Evolutionary conservation across 2,797 vertebrate genomes (phyloP).

Genomic region (Gorsachius magnificus): DNA sequence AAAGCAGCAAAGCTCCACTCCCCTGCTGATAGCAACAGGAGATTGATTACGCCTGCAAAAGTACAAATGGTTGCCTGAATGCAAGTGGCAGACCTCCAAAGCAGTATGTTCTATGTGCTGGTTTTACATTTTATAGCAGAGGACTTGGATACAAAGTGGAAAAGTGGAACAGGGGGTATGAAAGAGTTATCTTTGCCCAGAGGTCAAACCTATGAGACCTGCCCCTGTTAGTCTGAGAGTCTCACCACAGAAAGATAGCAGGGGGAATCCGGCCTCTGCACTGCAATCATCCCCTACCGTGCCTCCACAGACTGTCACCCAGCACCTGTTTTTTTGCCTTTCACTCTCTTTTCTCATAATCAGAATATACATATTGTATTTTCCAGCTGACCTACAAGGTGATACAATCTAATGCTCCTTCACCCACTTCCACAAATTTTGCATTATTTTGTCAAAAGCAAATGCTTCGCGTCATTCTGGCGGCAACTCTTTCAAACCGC

Average conservation of each 20-base stretch:
- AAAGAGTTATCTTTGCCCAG: constrained; percentile 55
- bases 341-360: not conserved
- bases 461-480: not conserved
- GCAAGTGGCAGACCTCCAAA: constrained; percentile 74
- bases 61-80: constrained; percentile 88
- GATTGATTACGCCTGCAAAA: constrained; percentile 86
- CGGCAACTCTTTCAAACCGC: constrained; percentile 19
- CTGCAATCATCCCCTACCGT: not conserved
- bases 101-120: constrained; percentile 55
- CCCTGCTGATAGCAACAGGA: constrained; percentile 89
- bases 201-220: constrained; percentile 43
- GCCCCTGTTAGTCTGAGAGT: not conserved
- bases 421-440: not conserved
- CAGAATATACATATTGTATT: constrained; percentile 32
- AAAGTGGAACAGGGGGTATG: constrained; percentile 28
- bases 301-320: rapidly evolving
- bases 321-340: constrained; percentile 20
- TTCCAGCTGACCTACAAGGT: constrained; percentile 21
- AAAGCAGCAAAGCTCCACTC: constrained; percentile 82
- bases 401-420: not conserved
- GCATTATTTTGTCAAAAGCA: not conserved
- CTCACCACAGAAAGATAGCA: not conserved
- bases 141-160: constrained; percentile 46
- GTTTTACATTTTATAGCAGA: constrained; percentile 62
- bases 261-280: not conserved